These are phyloP conservation scores for Thalassaphorura encarpata DNA, from an alignment of 1,140 invertebrate genomes.

Conservation along the genomic window DNA sequence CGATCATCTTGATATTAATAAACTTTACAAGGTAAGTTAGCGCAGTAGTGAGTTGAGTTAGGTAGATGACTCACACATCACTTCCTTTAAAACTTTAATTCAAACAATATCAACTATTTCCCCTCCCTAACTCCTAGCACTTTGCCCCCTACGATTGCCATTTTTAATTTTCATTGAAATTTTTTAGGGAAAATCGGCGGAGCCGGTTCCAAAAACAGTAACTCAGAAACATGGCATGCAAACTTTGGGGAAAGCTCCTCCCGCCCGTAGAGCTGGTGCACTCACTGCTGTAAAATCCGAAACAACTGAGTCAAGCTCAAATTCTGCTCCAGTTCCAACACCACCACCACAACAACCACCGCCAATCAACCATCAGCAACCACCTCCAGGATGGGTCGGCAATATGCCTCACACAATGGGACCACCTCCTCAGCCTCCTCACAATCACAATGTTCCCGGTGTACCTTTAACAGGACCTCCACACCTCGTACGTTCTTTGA, in stretches of 20 bases:
- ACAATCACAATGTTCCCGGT: constrained; percentile 17
- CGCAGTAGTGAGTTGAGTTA: neutral
- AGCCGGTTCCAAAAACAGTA: constrained; percentile 27
- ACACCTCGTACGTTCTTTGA: constrained; percentile 13
- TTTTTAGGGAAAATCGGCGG: constrained; percentile 26
- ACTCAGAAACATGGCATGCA: constrained; percentile 32
- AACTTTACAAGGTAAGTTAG: constrained; percentile 27
- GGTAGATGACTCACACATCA: neutral
- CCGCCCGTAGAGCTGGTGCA: constrained; percentile 22
- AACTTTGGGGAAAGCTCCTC: constrained; percentile 30
- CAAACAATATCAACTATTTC: neutral
- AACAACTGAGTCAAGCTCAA: constrained; percentile 8
- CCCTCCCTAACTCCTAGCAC: neutral
- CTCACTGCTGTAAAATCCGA: constrained; percentile 16
- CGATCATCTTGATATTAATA: constrained; percentile 32
- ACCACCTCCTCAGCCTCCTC: constrained; percentile 13
- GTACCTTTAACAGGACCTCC: constrained; percentile 19
- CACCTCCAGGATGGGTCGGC: constrained; percentile 21
- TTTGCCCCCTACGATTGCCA: neutral
- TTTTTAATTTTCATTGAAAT: neutral
- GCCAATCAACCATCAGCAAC: no score
- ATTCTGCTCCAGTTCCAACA: constrained; percentile 4
- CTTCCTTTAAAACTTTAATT: neutral
- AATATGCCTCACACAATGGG: constrained; percentile 9
- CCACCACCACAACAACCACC: constrained; percentile 13